Evolutionary conservation across 2,113 vertebrate species (phyloP).

Genomic region (Callocephalon fimbriatum): DNA sequence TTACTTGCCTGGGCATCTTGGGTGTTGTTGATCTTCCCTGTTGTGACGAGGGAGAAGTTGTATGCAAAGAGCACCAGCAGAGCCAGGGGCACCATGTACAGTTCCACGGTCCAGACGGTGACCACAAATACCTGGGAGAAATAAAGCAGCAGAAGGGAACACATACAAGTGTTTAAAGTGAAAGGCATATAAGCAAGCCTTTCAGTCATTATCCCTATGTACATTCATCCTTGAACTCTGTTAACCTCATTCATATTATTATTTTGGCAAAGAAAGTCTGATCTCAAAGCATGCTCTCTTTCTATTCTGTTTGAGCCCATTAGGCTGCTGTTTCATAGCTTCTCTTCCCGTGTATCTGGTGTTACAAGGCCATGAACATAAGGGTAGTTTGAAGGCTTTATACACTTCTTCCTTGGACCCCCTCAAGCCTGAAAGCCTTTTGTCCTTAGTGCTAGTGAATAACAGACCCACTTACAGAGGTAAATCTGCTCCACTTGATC

Average conservation of each 20-base stretch:
- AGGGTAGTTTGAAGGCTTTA: not conserved
- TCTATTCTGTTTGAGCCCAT: not conserved
- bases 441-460: not conserved
- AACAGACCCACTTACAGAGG: not conserved
- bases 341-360: not conserved
- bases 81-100: constrained; percentile 95
- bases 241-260: not conserved
- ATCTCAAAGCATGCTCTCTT: not conserved
- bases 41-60: constrained; percentile 85
- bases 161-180: not conserved
- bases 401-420: not conserved
- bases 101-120: constrained; percentile 91
- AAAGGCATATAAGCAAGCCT: not conserved
- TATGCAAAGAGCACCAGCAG: constrained; percentile 88
- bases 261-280: not conserved
- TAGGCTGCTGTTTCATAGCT: not conserved
- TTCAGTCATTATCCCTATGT: not conserved
- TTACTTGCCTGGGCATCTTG: constrained; percentile 90
- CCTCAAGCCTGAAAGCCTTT: not conserved
- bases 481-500: not conserved
- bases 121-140: constrained; percentile 89
- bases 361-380: not conserved
- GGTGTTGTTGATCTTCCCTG: constrained; percentile 77
- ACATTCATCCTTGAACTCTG: not conserved
- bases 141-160: not conserved